Conservation (phyloP, 2,113 vertebrate species). For the Leptobrachium leishanense region DNA sequence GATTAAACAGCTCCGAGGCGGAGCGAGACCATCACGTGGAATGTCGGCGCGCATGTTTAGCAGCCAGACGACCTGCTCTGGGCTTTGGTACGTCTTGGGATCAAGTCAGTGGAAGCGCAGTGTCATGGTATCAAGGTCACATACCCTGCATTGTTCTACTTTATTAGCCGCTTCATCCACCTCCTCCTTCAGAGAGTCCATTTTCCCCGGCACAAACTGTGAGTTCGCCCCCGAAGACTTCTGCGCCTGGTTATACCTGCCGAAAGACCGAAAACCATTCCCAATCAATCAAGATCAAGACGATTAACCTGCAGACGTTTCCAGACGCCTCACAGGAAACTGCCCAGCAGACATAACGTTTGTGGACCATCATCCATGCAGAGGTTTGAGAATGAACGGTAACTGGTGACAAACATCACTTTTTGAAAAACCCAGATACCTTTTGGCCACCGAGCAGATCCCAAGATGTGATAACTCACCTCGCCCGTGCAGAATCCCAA, state of each 20-base stretch:
- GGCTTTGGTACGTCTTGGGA: too few relatives aligned
- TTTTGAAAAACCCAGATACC: not conserved
- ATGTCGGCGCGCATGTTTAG: too few relatives aligned
- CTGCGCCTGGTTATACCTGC: slow-evolving; percentile 94
- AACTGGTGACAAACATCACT: too few relatives aligned
- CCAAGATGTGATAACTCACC: slow-evolving; percentile 65
- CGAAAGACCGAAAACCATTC: not conserved
- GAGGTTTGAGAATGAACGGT: too few relatives aligned
- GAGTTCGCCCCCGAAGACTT: slow-evolving; percentile 97
- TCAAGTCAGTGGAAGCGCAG: too few relatives aligned
- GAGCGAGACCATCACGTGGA: too few relatives aligned
- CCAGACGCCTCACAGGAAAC: too few relatives aligned
- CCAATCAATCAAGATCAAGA: too few relatives aligned
- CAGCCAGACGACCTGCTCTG: too few relatives aligned
- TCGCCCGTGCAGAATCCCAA: slow-evolving; percentile 93
- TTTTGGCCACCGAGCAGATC: not conserved
- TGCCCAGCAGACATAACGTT: too few relatives aligned
- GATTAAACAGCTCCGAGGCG: too few relatives aligned
- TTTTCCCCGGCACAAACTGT: slow-evolving; percentile 93
- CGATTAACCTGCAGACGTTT: too few relatives aligned
- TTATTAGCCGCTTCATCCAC: slow-evolving; percentile 97
- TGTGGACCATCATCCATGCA: not conserved
- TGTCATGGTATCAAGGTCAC: not conserved
- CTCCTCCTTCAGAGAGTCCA: slow-evolving; percentile 94
- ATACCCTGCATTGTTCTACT: slow-evolving; percentile 97